Evolutionary conservation across 2,888 invertebrate genomes (phyloP).

Genomic region (Bimastos eiseni): DNA sequence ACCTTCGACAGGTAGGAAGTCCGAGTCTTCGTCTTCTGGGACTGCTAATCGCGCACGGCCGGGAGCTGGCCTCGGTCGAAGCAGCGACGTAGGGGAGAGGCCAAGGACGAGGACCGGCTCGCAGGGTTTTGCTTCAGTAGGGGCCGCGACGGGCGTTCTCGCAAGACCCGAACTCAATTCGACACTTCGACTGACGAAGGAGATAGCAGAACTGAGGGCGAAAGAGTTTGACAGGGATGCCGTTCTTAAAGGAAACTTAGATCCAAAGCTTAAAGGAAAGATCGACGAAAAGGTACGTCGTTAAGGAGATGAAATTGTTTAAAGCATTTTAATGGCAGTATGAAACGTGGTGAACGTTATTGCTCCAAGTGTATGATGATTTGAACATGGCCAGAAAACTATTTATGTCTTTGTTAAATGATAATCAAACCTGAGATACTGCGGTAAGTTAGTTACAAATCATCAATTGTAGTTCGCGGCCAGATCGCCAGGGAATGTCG

Average conservation of each 20-base stretch:
- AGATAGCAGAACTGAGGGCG: not conserved
- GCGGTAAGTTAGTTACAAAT: no score
- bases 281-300: not conserved
- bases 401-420: no score
- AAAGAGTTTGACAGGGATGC: constrained; percentile 10
- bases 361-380: not conserved
- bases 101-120: not conserved
- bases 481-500: no score
- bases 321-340: not conserved
- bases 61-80: not conserved
- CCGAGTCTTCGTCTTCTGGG: not conserved
- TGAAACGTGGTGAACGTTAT: not conserved
- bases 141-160: not conserved
- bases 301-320: not conserved
- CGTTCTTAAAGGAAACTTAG: not conserved
- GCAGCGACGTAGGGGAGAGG: not conserved
- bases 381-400: not conserved
- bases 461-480: no score
- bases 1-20: not conserved
- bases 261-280: constrained; percentile 14
- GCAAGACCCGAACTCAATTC: not conserved
- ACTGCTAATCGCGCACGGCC: not conserved
- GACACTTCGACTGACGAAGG: not conserved
- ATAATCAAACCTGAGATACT: no score
- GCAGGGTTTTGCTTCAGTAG: not conserved